Evolutionary conservation across 2,797 vertebrate species (phyloP).

Genomic region (Graptemys geographica): DNA sequence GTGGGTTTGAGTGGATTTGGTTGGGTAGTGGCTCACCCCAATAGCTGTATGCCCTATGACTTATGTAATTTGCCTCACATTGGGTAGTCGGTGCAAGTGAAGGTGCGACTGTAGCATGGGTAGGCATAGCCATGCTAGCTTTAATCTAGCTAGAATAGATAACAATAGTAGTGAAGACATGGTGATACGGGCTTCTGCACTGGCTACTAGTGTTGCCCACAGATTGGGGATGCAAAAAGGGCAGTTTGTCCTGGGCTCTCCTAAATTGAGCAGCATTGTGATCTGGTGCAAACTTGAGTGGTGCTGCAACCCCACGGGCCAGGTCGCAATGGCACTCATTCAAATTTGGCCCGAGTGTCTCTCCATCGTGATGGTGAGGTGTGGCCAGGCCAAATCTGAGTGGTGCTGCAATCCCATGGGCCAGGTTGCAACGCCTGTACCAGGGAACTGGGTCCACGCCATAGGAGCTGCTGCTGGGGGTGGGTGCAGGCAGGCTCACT

Average conservation of each 20-base stretch:
- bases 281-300: background rate
- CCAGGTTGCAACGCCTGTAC: background rate
- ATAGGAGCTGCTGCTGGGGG: background rate
- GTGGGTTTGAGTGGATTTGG: background rate
- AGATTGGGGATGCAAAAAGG: background rate
- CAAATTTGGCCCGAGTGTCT: background rate
- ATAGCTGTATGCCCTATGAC: background rate
- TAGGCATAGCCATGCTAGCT: background rate
- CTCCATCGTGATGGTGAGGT: background rate
- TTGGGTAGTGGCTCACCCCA: background rate
- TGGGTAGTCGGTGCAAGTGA: background rate
- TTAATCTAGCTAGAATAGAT: background rate
- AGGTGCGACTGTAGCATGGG: background rate
- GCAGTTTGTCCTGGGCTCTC: background rate
- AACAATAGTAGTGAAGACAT: background rate
- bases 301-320: background rate
- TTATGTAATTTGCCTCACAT: background rate
- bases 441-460: background rate
- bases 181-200: background rate
- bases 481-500: background rate
- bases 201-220: background rate
- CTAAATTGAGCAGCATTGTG: background rate
- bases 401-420: background rate
- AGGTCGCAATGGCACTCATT: background rate
- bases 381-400: too few relatives aligned